These are phyloP conservation scores for Cataglyphis albicans DNA, from an alignment of 2,888 invertebrate genomes.

Conservation along the genomic window DNA sequence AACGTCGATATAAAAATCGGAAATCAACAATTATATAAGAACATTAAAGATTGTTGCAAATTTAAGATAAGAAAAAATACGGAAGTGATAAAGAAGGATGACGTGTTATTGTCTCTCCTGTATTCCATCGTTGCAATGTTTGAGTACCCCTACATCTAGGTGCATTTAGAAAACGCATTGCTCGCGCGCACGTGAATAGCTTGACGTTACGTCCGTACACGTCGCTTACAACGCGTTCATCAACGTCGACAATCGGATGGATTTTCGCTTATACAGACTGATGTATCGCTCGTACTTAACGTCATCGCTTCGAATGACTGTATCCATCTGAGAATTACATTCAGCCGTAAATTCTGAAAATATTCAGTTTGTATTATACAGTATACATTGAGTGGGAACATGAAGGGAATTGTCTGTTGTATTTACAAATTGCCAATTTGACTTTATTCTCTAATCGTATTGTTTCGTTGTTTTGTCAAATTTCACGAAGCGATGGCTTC, in stretches of 20 bases:
- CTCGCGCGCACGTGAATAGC: slow-evolving; percentile 30
- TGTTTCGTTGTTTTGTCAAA: background rate
- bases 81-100: background rate
- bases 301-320: slow-evolving; percentile 54
- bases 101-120: background rate
- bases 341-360: slow-evolving; percentile 12
- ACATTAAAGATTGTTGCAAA: background rate
- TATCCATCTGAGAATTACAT: slow-evolving; percentile 40
- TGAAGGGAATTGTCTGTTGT: background rate
- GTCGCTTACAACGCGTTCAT: slow-evolving; percentile 54
- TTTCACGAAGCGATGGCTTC: background rate
- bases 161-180: slow-evolving; percentile 22
- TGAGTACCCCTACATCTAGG: slow-evolving; percentile 48
- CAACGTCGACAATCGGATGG: slow-evolving; percentile 54
- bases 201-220: slow-evolving; percentile 13
- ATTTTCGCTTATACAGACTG: slow-evolving; percentile 50
- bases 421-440: slow-evolving; percentile 30
- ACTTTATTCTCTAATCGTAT: background rate
- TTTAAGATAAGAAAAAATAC: background rate
- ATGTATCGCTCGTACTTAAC: slow-evolving; percentile 50
- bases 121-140: slow-evolving; percentile 18
- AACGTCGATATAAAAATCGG: background rate
- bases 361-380: background rate
- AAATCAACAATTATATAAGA: background rate
- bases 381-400: background rate